Conservation (phyloP, 1,140 invertebrate species). For the Penaeus chinensis region DNA sequence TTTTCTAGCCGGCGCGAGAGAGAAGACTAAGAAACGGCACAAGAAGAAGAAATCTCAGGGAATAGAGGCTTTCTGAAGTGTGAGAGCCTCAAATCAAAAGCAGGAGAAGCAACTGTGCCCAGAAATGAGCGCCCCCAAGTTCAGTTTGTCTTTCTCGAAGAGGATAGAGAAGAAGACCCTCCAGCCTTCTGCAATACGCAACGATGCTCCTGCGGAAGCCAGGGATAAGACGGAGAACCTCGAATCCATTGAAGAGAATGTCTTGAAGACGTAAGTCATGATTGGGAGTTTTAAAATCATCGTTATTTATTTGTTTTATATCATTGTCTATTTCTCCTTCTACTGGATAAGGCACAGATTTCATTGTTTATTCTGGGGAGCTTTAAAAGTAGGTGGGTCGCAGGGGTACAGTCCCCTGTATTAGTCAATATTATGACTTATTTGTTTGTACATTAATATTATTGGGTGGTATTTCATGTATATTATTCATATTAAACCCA, state of each 20-base stretch:
- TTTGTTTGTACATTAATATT: too few relatives aligned
- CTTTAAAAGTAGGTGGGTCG: too few relatives aligned
- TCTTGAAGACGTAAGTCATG: conserved; percentile 30
- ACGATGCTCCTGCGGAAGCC: neutral
- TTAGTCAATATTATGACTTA: too few relatives aligned
- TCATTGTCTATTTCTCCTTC: neutral
- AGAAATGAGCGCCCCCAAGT: conserved; percentile 40
- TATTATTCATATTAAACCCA: too few relatives aligned
- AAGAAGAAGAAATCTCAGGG: neutral
- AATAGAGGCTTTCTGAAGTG: neutral
- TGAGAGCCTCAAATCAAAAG: neutral
- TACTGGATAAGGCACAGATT: too few relatives aligned
- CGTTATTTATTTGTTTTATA: neutral
- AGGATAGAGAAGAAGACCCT: conserved; percentile 46
- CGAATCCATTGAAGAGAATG: conserved; percentile 34
- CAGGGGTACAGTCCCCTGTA: too few relatives aligned
- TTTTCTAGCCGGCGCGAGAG: too few relatives aligned
- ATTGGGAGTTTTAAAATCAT: neutral
- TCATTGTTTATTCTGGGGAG: too few relatives aligned
- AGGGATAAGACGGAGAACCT: neutral
- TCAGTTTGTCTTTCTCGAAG: conserved; percentile 39
- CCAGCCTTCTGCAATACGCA: conserved; percentile 43
- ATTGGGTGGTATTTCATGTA: too few relatives aligned
- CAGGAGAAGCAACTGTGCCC: neutral
- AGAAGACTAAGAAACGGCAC: too few relatives aligned